Base-by-base conservation (phyloP, 2,888 invertebrate species). In the Agonopterix arenella region DNA sequence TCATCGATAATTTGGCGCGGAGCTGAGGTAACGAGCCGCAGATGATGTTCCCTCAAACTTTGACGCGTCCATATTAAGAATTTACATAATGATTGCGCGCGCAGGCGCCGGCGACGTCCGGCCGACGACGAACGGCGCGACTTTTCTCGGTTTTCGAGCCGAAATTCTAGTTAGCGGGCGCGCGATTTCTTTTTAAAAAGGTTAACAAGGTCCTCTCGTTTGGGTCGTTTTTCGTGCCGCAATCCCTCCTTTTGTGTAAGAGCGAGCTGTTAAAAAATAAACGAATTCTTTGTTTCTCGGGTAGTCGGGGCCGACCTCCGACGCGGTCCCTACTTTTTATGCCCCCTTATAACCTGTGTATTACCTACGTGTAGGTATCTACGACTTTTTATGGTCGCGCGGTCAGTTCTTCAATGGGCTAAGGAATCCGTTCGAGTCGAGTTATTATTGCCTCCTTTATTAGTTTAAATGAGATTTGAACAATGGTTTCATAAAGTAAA, bases 181-280 rank as follows among this genome's bases (percentile, higher is more conserved):
- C 79, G 83, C 83, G 84, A 84, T 85, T 85, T 86, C 82, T 84
- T 85, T 86, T 85, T 83, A 84, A 86, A 86, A 85, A 83, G 81
- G 83, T 84, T 88, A 89, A 88, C 88, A 86, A 88, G 88, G 79
- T 83, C 80, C 73, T 82, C 80, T 86, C 79, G 80, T 85, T 86
- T 84, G 71, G 80, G 81, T 86, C 68, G 78, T 88, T 88, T 89
- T 88, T 86, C 82, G 78, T 82, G 80, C 80, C 80, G 81, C 80
- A 80, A 77, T 75, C 80, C 80, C 80, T 81, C 80, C 85, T 84
- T 85, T 88, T 88, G 85, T 88, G 83, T 83, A 84, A 84, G 80
- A 73, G 82, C 83, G 80, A 88, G 89, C 89, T 89, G 89, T 89
- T 89, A 89, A 89, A 89, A 89, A 89, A 89, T 89, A 89, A 89